phyloP scores from a whole-genome alignment of 2,888 invertebrate species.

The Synergus laeviventris region DNA sequence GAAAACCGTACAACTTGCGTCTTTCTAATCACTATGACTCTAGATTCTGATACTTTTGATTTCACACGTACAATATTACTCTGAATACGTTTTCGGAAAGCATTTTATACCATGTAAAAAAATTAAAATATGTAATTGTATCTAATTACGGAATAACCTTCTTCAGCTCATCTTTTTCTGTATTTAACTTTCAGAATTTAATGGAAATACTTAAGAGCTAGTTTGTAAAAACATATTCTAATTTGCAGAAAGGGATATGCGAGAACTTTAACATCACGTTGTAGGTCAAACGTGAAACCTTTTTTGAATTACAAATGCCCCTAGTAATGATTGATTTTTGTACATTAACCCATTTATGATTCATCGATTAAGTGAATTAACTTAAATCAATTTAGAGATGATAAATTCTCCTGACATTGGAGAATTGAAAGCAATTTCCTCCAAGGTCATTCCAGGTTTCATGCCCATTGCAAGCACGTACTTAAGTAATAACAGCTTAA shows the following conservation, averaged over 20 bases:
- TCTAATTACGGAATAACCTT: neutral
- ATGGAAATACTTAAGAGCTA: neutral
- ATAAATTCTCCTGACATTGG: neutral
- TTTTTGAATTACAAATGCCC: neutral
- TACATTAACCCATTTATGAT: neutral
- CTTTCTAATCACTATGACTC: neutral
- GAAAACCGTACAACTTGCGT: conserved; percentile 2
- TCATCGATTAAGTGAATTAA: neutral
- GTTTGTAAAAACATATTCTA: neutral
- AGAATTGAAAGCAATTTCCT: neutral
- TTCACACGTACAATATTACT: conserved; percentile 1
- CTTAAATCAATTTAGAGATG: neutral
- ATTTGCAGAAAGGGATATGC: neutral
- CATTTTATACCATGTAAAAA: conserved; percentile 1
- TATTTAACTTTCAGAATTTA: neutral
- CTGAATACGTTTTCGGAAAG: neutral
- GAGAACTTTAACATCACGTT: neutral
- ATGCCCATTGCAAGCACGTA: neutral
- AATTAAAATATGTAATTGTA: conserved; percentile 28
- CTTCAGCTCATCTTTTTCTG: neutral
- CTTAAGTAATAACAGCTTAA: neutral
- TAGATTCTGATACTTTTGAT: conserved; percentile 4
- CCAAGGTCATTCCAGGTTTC: neutral
- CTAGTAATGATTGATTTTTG: neutral
- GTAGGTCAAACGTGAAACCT: neutral